Base-by-base conservation (phyloP, 2,113 vertebrate species). In the Sapajus apella region DNA sequence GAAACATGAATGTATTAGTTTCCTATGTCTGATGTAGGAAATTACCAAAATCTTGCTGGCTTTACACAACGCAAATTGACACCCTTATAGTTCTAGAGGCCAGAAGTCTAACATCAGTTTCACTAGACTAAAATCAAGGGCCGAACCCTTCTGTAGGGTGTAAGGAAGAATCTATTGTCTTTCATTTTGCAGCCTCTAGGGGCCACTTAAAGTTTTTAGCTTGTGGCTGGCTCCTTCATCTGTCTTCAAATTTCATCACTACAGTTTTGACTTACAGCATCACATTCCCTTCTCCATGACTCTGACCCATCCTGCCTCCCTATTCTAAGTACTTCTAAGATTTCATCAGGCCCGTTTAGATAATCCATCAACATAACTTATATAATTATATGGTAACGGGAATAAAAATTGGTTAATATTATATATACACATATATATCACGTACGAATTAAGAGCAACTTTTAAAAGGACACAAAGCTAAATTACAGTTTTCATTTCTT, bases 231-330 rank as follows among this genome's bases (percentile, higher is more conserved):
- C 6, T 4, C n/a, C 45, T 35, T 45, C 10, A 30, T 61, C 7
- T 0, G 2, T 35, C 11, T 76, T 76, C 27, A 35, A 35, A 25
- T 18, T 43, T 55, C 70, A 14, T 56, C 40, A 64, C 32, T 61
- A 18, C 12, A 58, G 5, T 75, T 2, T 66, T 73, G 40, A 2
- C 27, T 32, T 64, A 9, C 56, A 40, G 25, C 6, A 25, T 43
- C 27, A 43, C 6, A 30, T 21, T 3, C 4, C 16, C 16, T 76
- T 92, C 37, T 20, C 55, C 18, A 11, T 64, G 21, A 86, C 13
- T 61, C 43, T 43, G 1, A 64, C 7, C 50, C 0, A 0, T 43
- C 2, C 40, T 85, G 12, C 8, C 11, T 9, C 58, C 20, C 16
- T 37, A 25, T 93, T 66, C n/a, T n/a, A 79, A 68, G 18, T 70